phyloP scores from a whole-genome alignment of 2,113 vertebrate genomes.

The Camarhynchus parvulus region DNA sequence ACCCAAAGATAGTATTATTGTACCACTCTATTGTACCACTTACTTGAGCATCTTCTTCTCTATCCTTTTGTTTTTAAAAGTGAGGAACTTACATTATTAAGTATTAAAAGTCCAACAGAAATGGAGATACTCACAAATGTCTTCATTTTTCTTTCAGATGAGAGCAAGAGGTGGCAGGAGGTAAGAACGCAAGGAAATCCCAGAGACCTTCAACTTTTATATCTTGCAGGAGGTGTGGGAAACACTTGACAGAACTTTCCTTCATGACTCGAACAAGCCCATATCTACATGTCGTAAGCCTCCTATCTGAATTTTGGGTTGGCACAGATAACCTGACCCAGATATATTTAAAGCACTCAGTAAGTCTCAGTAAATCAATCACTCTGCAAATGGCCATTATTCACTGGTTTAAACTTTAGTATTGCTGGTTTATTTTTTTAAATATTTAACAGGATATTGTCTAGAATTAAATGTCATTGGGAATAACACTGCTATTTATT shows the following conservation, averaged over 20 bases:
- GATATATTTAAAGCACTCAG: conserved; percentile 21
- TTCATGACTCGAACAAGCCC: not conserved
- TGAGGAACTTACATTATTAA: not conserved
- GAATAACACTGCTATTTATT: not conserved
- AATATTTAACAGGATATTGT: conserved; percentile 10
- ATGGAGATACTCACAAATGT: conserved; percentile 70
- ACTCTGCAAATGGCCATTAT: conserved; percentile 55
- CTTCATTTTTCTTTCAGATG: conserved; percentile 68
- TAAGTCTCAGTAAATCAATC: conserved; percentile 56
- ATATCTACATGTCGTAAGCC: conserved; percentile 64
- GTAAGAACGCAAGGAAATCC: not conserved
- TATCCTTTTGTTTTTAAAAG: not conserved
- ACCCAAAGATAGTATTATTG: not conserved
- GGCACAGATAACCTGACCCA: conserved; percentile 21
- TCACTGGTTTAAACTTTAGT: conserved; percentile 28
- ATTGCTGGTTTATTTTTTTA: not conserved
- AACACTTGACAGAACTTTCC: conserved; percentile 40
- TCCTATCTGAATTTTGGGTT: conserved; percentile 65
- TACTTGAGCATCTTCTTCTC: not conserved
- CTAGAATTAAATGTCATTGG: not conserved
- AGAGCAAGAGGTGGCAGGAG: conserved; percentile 3
- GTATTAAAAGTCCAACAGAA: not conserved
- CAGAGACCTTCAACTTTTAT: conserved; percentile 66
- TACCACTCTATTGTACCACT: not conserved
- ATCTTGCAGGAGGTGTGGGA: conserved; percentile 55